Base-by-base conservation (phyloP, 2,888 invertebrate genomes). In the Carabus problematicus region DNA sequence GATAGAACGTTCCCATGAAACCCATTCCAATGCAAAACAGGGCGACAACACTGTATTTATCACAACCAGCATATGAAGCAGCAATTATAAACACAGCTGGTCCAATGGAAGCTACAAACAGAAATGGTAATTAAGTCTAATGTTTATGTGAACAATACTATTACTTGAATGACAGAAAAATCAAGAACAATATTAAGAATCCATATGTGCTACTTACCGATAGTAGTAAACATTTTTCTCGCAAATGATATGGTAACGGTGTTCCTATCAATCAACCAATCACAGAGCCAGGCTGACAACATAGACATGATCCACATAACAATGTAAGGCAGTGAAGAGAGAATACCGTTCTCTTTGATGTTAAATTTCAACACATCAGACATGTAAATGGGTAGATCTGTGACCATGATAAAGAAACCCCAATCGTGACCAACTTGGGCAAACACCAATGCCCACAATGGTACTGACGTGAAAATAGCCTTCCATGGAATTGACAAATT, bases 401-500 rank as follows among this genome's bases (percentile, higher is more conserved):
- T 89, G 18, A 90, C 86, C 86, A 91, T 88, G 4, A 89, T 89
- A 78, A 88, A 90, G 76, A 89, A 88, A 3, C 89, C 89, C 87
- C 89, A 91, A 75, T 89, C 89, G 78, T 90, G 89, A 2, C 88
- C 88, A 71, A 88, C 83, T 84, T 91, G 91, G 71, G 92, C 92
- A 58, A 86, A 86, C 9, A 92, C 87, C n/a, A 93, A 78, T 0
- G 92, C 92, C 86, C 91, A 89, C 67, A 93, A 82, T 0, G 92
- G 91, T 1, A 87, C 83, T 0, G 89, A 92, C 66, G 84, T 89
- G 12, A 91, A 81, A 61, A 93, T 90, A 0, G 85, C 84, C 74
- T 84, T 86, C 91, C 92, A 93, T 0, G 92, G 92, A 39, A 90
- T 89, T 0, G 87, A 63, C 14, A 72, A 73, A 62, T 72, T 74